These are phyloP conservation scores for Dione juno DNA, from an alignment of 2,888 invertebrate genomes.

Conservation along the genomic window DNA sequence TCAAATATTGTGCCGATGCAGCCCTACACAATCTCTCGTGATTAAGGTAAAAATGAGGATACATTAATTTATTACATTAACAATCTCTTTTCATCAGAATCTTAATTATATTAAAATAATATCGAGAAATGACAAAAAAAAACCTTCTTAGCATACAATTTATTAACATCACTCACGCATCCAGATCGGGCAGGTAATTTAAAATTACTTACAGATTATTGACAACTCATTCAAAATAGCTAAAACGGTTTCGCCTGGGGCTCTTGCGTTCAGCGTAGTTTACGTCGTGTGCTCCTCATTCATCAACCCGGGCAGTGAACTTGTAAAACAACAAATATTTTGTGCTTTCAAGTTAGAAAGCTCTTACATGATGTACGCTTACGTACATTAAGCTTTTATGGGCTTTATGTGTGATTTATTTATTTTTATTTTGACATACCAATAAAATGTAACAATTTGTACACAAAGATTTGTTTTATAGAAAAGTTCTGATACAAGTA, in stretches of 20 bases:
- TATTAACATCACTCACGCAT: slow-evolving; percentile 42
- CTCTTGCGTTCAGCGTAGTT: slow-evolving; percentile 53
- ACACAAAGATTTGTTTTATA: too few relatives aligned
- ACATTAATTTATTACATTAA: too few relatives aligned
- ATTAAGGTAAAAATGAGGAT: too few relatives aligned
- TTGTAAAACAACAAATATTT: slow-evolving; percentile 63
- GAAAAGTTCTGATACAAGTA: too few relatives aligned
- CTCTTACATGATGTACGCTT: neutral
- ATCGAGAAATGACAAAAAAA: slow-evolving; percentile 7
- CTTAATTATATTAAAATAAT: neutral
- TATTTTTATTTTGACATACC: too few relatives aligned
- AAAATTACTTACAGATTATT: slow-evolving; percentile 47
- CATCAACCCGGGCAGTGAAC: slow-evolving; percentile 74
- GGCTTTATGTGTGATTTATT: neutral
- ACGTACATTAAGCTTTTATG: neutral
- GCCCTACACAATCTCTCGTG: too few relatives aligned
- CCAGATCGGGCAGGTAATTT: slow-evolving; percentile 44
- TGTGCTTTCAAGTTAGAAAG: neutral
- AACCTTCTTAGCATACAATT: slow-evolving; percentile 25
- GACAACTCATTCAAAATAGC: slow-evolving; percentile 66
- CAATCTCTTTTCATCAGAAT: too few relatives aligned
- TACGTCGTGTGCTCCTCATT: slow-evolving; percentile 68
- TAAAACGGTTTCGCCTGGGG: slow-evolving; percentile 55
- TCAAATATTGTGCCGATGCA: too few relatives aligned
- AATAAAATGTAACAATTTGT: too few relatives aligned